Evolutionary conservation across 2,113 vertebrate species (phyloP), one percentile per base, ranked within the genome.

Genomic region (Engraulis encrasicolus): DNA sequence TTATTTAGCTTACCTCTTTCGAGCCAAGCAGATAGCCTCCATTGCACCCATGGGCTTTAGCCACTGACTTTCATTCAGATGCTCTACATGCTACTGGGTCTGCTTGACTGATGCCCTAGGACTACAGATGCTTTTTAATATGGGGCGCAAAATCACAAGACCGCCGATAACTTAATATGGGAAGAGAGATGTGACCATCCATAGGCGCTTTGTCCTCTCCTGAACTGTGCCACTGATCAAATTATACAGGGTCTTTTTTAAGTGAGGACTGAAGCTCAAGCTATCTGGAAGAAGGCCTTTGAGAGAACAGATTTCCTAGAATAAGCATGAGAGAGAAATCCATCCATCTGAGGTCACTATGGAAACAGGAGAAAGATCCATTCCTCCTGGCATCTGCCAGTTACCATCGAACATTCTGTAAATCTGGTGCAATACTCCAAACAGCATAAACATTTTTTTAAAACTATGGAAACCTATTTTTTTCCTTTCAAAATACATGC

Each of bases 321-420:
- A 66, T 27, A 66, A 9, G 31, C 31, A 4, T 31, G 4, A 20
- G 17, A 74, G 31, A 36, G 18, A 74, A 74, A 74, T 74, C 66
- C 66, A 74, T 74, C 66, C 48, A 77, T 84, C 77, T 52, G 36
- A 58, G 18, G 82, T 88, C 85, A 31, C 85, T 84, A 88, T 90
- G 87, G 86, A 82, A 90, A 89, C 86, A 83, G 81, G 82, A 81
- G 52, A 80, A 78, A 83, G 82, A 5, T 74, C 27, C 66, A 74
- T 12, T 15, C 27, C 23, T 31, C 31, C 66, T 27, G 23, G 66
- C 66, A 14, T 74, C 66, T 66, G 66, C 15, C 27, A 31, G 2
- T 74, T 74, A 12, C 66, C 14, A 27, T 15, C 23, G 6, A 66
- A 66, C 31, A 74, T 38, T 74, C n/a, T 27, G 23, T 18, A 61